Evolutionary conservation across 2,888 invertebrate species (phyloP).

Genomic region (Lasioglossum lativentre): DNA sequence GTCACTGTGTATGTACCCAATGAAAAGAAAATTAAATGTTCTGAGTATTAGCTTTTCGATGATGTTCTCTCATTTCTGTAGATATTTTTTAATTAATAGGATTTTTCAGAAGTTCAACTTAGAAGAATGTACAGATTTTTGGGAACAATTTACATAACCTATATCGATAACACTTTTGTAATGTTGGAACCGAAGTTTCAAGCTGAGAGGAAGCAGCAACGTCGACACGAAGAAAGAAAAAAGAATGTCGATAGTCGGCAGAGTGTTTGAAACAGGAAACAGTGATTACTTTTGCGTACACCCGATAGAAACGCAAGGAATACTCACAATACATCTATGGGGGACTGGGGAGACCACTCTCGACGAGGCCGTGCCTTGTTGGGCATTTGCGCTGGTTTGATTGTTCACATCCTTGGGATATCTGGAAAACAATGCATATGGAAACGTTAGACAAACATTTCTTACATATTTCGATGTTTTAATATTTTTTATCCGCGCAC

Average conservation of each 20-base stretch:
- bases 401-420: conserved; percentile 75
- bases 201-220: too few species aligned
- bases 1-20: neutral
- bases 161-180: neutral
- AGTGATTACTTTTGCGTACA: neutral
- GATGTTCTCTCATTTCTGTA: neutral
- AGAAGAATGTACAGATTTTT: too few species aligned
- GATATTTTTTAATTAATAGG: neutral
- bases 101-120: neutral
- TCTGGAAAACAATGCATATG: conserved; percentile 59
- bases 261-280: neutral
- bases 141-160: neutral
- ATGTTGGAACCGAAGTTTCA: neutral
- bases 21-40: neutral
- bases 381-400: conserved; percentile 77
- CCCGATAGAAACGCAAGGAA: neutral
- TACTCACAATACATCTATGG: conserved; percentile 83
- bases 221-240: neutral
- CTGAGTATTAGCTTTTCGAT: neutral
- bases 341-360: conserved; percentile 81
- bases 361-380: conserved; percentile 82
- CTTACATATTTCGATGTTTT: neutral
- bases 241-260: neutral
- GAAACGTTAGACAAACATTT: neutral
- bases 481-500: neutral